Conservation (phyloP, 2,888 invertebrate genomes). For the Blastobasis lacticolella region DNA sequence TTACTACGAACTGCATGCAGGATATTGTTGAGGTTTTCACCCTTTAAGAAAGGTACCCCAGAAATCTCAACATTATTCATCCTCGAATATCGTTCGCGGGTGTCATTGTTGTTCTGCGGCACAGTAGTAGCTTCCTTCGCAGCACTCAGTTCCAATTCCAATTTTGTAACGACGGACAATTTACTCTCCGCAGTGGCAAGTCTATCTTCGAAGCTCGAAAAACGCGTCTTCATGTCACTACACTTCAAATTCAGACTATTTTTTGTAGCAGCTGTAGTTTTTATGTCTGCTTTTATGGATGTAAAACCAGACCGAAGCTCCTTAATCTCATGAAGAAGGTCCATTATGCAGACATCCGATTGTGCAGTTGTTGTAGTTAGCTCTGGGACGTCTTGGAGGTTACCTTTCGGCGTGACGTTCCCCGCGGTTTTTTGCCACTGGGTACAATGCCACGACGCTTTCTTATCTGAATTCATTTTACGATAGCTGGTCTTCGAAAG, state of each 20-base stretch:
- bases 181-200: neutral
- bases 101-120: neutral
- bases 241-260: neutral
- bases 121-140: neutral
- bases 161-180: neutral
- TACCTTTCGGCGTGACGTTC: neutral
- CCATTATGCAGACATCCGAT: neutral
- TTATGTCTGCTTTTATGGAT: neutral
- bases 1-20: neutral
- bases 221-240: neutral
- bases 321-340: neutral
- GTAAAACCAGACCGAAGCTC: neutral
- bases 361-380: neutral
- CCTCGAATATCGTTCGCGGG: slow-evolving; percentile 4
- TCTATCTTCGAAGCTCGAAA: neutral
- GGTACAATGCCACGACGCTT: neutral
- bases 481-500: neutral
- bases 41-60: slow-evolving; percentile 6
- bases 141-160: neutral
- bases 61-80: slow-evolving; percentile 9
- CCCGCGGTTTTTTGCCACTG: neutral
- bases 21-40: slow-evolving; percentile 6
- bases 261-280: neutral
- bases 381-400: neutral
- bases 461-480: neutral